These are phyloP conservation scores for Heliconius congener DNA, from an alignment of 1,140 invertebrate species.

Conservation along the genomic window DNA sequence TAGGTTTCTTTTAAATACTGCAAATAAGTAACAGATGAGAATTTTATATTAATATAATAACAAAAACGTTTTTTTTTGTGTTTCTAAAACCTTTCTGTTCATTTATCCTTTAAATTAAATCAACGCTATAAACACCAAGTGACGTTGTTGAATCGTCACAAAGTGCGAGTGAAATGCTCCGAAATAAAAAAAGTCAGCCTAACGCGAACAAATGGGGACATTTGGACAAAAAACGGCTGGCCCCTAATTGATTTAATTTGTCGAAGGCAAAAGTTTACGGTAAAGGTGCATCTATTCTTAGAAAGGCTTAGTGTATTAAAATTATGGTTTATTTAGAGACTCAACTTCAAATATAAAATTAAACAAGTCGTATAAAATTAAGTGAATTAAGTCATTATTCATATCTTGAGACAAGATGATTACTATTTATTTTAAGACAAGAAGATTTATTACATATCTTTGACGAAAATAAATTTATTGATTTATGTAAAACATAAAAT, in stretches of 20 bases:
- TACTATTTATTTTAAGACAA: too few relatives aligned
- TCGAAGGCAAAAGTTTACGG: constrained; percentile 64
- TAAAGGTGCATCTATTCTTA: constrained; percentile 33
- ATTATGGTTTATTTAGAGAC: background rate
- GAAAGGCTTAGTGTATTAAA: background rate
- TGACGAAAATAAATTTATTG: too few relatives aligned
- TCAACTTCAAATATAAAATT: background rate
- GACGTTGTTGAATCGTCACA: constrained; percentile 46
- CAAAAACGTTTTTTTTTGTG: too few relatives aligned
- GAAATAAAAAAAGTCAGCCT: constrained; percentile 60
- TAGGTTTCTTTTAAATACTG: too few relatives aligned
- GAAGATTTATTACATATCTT: too few relatives aligned
- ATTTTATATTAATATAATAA: too few relatives aligned
- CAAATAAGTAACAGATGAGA: too few relatives aligned
- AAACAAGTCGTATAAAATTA: too few relatives aligned
- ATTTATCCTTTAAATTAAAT: constrained; percentile 43
- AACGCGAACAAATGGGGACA: constrained; percentile 67
- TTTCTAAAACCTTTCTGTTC: constrained; percentile 34
- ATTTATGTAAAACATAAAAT: too few relatives aligned
- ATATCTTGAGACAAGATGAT: too few relatives aligned
- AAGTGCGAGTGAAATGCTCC: constrained; percentile 42
- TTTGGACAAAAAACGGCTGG: constrained; percentile 61
- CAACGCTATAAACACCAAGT: constrained; percentile 47
- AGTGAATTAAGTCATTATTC: too few relatives aligned
- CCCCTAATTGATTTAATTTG: constrained; percentile 78